Conservation (phyloP, 2,113 vertebrate species). For the Cephalopterus ornatus region DNA sequence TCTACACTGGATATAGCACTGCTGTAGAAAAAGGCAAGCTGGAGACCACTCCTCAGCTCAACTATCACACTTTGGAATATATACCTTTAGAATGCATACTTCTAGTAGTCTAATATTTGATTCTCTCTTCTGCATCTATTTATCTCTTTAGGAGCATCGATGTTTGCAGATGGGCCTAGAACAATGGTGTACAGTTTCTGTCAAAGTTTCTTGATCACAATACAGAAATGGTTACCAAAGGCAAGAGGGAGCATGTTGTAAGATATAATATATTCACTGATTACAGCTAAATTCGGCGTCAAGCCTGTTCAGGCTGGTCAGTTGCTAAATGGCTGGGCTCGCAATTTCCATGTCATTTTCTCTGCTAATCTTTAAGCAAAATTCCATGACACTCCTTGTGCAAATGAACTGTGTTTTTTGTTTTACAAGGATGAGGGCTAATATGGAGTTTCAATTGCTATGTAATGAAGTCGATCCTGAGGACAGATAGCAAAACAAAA, state of each 20-base stretch:
- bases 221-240: neutral
- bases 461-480: neutral
- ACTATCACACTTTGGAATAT: neutral
- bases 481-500: neutral
- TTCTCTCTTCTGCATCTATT: neutral
- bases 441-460: neutral
- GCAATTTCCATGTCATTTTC: neutral
- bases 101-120: neutral
- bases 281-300: neutral
- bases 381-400: neutral
- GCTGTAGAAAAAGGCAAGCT: neutral
- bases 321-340: neutral
- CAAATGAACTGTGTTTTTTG: neutral
- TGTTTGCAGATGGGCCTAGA: neutral
- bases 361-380: slow-evolving; percentile 11
- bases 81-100: neutral
- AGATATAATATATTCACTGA: neutral
- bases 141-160: neutral
- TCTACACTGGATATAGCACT: neutral
- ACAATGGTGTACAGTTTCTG: neutral
- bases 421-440: neutral
- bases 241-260: neutral
- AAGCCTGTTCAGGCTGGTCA: neutral
- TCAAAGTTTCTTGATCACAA: neutral
- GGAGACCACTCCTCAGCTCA: neutral